phyloP scores from a whole-genome alignment of 1,140 invertebrate genomes.

The Brachionus paranguensis region DNA sequence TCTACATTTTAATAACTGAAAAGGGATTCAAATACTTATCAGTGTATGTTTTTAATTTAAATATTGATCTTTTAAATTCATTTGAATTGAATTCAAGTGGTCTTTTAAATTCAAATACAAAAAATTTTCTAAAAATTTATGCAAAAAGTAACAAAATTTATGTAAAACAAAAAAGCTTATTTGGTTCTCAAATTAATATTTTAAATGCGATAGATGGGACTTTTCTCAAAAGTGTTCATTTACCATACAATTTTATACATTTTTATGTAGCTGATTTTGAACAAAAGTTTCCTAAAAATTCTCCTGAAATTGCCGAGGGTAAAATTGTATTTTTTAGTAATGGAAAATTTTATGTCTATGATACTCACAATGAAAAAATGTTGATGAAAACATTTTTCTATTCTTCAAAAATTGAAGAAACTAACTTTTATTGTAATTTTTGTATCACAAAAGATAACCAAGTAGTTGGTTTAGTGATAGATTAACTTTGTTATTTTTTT shows the following conservation, averaged over 20 bases:
- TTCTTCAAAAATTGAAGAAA: background rate
- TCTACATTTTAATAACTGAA: background rate
- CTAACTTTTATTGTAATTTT: background rate
- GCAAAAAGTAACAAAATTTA: background rate
- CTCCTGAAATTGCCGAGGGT: background rate
- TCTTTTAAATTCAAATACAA: background rate
- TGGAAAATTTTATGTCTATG: background rate
- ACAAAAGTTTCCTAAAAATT: background rate
- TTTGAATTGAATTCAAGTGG: background rate
- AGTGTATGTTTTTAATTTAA: slow-evolving; percentile 5
- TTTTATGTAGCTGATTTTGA: background rate
- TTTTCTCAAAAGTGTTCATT: background rate
- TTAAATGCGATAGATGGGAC: background rate
- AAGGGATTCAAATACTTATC: background rate
- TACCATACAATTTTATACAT: background rate
- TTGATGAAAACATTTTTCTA: background rate
- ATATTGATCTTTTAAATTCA: slow-evolving; percentile 9
- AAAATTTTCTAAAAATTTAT: background rate
- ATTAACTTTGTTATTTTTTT: background rate
- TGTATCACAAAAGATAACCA: background rate
- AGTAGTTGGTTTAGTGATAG: background rate
- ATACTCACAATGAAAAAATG: background rate
- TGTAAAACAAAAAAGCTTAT: slow-evolving; percentile 12
- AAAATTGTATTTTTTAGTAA: background rate
- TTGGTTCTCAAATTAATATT: background rate